Percentiles rank a stretch among this genome's conserved stretches.
Conservation (phyloP, 2,113 vertebrate genomes). For the Melanerpes aurifrons region DNA sequence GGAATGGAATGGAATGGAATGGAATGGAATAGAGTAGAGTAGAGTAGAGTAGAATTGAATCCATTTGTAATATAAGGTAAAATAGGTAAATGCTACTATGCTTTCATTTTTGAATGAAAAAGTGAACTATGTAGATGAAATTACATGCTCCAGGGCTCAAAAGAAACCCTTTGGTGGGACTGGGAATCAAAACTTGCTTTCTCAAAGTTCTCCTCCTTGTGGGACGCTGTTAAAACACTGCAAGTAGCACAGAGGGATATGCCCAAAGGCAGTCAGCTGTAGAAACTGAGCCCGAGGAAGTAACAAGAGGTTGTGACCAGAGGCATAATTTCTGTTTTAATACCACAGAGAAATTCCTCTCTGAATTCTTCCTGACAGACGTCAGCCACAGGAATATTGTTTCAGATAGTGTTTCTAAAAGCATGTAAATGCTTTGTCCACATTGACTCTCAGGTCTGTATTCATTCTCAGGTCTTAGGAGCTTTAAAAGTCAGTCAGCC, state of each 20-base stretch:
- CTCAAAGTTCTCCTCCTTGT: background rate
- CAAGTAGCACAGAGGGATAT: background rate
- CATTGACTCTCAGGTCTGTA: background rate
- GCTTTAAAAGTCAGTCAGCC: background rate
- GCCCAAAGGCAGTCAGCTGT: slow-evolving; percentile 5
- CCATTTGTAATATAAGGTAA: background rate
- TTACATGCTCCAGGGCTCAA: background rate
- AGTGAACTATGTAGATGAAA: background rate
- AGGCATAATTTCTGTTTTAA: background rate
- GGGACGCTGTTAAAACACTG: background rate
- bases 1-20: too few species aligned
- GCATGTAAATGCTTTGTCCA: background rate
- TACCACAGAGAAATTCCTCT: background rate
- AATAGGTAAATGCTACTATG: background rate
- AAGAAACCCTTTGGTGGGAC: background rate
- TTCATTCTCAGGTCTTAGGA: background rate
- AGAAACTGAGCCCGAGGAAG: background rate
- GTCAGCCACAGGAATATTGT: background rate
- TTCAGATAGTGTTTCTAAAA: background rate
- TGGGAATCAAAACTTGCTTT: background rate
- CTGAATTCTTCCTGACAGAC: background rate
- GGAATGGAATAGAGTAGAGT: too few species aligned
- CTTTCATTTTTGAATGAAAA: background rate
- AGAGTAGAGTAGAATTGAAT: background rate
- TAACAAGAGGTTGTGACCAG: background rate